phyloP scores from a whole-genome alignment of 1,140 invertebrate genomes.

The Diabrotica virgifera region DNA sequence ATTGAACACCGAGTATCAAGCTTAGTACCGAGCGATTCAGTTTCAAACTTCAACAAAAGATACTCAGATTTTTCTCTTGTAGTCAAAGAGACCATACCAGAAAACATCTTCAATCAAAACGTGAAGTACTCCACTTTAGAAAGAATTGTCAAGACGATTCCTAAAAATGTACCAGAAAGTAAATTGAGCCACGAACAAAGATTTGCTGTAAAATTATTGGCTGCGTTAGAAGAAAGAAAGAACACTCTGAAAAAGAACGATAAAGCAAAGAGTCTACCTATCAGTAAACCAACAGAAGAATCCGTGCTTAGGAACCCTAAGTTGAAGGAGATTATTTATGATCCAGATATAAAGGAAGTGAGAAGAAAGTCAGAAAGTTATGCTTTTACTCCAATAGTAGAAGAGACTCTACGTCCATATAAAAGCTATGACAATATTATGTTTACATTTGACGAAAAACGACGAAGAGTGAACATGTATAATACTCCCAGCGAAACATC shows the following conservation, averaged over 20 bases:
- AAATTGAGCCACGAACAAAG: slow-evolving; percentile 36
- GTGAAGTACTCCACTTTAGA: slow-evolving; percentile 34
- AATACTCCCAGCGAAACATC: slow-evolving; percentile 15
- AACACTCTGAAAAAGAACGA: slow-evolving; percentile 28
- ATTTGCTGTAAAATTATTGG: slow-evolving; percentile 32
- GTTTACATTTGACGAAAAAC: slow-evolving; percentile 21
- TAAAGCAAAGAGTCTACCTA: slow-evolving; percentile 28
- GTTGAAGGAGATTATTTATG: slow-evolving; percentile 30
- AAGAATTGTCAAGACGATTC: slow-evolving; percentile 29
- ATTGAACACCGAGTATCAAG: slow-evolving; percentile 20
- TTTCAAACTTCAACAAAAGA: slow-evolving; percentile 25
- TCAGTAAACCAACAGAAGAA: slow-evolving; percentile 33
- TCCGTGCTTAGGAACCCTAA: slow-evolving; percentile 38
- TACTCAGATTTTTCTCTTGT: slow-evolving; percentile 21
- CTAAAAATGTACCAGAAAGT: slow-evolving; percentile 22
- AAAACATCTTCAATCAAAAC: background rate
- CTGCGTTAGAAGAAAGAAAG: slow-evolving; percentile 33
- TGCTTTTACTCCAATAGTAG: background rate
- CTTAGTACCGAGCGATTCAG: slow-evolving; percentile 28
- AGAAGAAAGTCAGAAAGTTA: slow-evolving; percentile 19
- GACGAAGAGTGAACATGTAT: slow-evolving; percentile 4
- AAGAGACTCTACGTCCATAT: slow-evolving; percentile 6
- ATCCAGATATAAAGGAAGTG: slow-evolving; percentile 21
- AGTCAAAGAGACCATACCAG: background rate
- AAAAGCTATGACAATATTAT: slow-evolving; percentile 32